A percentile compares a stretch with the other conserved stretches of the same genome.
Conservation (phyloP, 2,797 vertebrate genomes). For the Acrossocheilus fasciatus region DNA sequence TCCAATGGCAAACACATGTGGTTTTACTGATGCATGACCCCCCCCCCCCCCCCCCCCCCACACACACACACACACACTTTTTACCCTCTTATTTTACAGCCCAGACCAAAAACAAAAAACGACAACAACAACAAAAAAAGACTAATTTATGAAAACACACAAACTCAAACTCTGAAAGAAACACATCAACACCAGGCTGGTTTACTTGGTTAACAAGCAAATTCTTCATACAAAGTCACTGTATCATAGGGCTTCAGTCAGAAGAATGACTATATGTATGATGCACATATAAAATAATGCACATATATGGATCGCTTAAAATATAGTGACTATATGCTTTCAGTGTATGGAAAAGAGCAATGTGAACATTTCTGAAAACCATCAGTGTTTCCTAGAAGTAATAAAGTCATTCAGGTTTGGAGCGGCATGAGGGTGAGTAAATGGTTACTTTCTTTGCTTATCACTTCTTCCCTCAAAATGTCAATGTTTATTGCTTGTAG, state of each 20-base stretch:
- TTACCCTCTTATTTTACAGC: too few relatives aligned
- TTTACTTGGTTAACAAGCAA: not conserved
- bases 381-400: not conserved
- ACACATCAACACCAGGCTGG: not conserved
- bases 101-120: too few relatives aligned
- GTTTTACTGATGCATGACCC: not conserved
- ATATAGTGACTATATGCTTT: not conserved
- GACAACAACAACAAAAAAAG: not conserved
- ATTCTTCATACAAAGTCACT: too few relatives aligned
- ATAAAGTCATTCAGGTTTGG: not conserved
- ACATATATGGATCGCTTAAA: not conserved
- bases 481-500: not conserved
- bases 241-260: not conserved
- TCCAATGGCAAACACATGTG: constrained; percentile 1
- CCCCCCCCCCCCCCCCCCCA: too few relatives aligned
- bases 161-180: not conserved
- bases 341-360: not conserved
- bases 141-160: not conserved
- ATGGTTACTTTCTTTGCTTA: constrained; percentile 13
- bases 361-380: not conserved
- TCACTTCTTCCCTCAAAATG: constrained; percentile 7
- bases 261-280: not conserved
- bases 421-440: not conserved
- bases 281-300: too few relatives aligned
- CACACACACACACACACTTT: too few relatives aligned